Percentiles rank a stretch among this genome's conserved stretches.
These are phyloP conservation scores for Ascidia mentula DNA, from an alignment of 23 tunicate species.

Conservation along the genomic window DNA sequence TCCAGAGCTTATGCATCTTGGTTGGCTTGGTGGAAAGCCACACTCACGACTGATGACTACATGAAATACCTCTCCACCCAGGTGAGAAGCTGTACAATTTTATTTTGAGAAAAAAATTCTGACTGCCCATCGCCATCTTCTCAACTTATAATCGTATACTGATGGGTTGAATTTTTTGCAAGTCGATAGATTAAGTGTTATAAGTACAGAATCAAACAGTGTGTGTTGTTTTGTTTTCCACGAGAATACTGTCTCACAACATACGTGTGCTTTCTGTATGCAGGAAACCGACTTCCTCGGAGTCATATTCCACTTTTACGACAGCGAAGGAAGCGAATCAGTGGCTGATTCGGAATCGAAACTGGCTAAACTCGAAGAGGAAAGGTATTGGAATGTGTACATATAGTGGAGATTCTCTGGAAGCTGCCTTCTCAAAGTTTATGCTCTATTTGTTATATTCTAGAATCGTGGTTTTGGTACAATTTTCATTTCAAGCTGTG, in stretches of 20 bases:
- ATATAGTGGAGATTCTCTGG: too few relatives aligned
- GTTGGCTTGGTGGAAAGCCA: conserved; percentile 96
- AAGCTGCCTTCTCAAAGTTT: too few relatives aligned
- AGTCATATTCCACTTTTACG: conserved; percentile 84
- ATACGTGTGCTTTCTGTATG: not conserved
- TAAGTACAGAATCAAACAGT: not conserved
- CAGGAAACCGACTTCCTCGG: conserved; percentile 93
- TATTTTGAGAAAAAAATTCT: too few relatives aligned
- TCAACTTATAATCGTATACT: too few relatives aligned
- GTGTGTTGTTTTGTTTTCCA: not conserved
- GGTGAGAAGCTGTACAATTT: conserved; percentile 36
- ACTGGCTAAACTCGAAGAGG: conserved; percentile 43
- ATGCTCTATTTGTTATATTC: too few relatives aligned
- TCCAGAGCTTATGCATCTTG: conserved; percentile 74
- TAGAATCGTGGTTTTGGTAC: too few relatives aligned
- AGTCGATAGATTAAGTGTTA: not conserved
- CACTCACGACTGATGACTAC: conserved; percentile 79
- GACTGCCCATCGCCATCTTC: too few relatives aligned
- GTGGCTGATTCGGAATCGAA: conserved; percentile 22
- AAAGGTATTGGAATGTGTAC: too few relatives aligned
- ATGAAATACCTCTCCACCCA: conserved; percentile 86
- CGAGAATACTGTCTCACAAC: too few relatives aligned
- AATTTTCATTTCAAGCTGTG: too few relatives aligned
- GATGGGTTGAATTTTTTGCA: not conserved
- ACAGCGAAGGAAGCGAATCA: conserved; percentile 63